phyloP scores from a whole-genome alignment of 1,140 invertebrate genomes.

The Heliconius hermathena region DNA sequence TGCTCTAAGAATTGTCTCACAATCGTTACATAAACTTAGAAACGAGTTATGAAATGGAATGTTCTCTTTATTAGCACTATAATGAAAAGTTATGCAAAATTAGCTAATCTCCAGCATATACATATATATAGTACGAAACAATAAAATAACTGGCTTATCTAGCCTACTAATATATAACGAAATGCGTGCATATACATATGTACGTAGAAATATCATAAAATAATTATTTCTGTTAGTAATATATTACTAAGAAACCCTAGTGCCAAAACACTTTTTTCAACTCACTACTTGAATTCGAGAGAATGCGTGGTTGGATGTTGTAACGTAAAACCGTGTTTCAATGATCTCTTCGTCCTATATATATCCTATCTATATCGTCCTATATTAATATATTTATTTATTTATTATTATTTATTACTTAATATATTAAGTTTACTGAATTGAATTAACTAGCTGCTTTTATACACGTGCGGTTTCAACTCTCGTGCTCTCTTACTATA shows the following conservation, averaged over 20 bases:
- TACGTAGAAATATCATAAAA: background rate
- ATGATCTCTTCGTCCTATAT: no score
- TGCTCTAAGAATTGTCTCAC: slow-evolving; percentile 2
- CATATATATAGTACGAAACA: background rate
- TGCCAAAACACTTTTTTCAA: no score
- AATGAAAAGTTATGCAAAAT: slow-evolving; percentile 2
- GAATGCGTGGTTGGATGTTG: no score
- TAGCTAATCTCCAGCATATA: background rate
- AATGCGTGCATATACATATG: background rate
- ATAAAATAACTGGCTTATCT: background rate
- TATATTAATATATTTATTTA: no score
- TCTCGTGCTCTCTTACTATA: background rate
- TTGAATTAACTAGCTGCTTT: background rate
- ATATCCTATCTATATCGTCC: no score
- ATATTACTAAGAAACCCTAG: no score
- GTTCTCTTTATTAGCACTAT: background rate
- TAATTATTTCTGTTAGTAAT: no score
- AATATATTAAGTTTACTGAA: slow-evolving; percentile 5
- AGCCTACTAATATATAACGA: background rate
- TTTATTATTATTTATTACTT: no score
- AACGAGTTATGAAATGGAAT: background rate
- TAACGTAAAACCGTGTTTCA: no score
- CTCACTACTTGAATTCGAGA: no score
- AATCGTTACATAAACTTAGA: background rate
- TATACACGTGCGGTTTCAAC: slow-evolving; percentile 1